Evolutionary conservation across 2,888 invertebrate genomes (phyloP), one percentile per base, ranked within the genome.

Genomic region (Cataglyphis rosenhaueri): DNA sequence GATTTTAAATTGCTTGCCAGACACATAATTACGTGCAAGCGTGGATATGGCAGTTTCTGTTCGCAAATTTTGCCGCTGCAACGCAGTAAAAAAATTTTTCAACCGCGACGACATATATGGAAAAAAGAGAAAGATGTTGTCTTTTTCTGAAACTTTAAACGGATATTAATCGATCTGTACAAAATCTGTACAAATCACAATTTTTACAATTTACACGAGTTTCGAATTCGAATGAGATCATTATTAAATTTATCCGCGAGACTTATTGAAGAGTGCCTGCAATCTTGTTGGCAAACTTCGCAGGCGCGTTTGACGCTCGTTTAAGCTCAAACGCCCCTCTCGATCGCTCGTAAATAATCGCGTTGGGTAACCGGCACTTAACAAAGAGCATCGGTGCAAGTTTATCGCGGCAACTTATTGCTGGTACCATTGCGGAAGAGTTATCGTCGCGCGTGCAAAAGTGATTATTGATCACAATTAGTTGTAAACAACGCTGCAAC

Each of bases 301-400:
- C 52, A 74, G 66, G 78, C 82, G 70, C 78, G 59, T 70, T 79
- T 70, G 59, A 70, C 44, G 70, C 59, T 79, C 12, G 59, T 61
- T 79, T 70, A 79, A 79, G 48, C 68, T 78, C 78, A 68, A 32
- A 21, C 78, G 78, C 78, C 70, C 59, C 70, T 79, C 35, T 70
- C 70, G 78, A 79, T 68, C 68, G 78, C 59, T 79, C 78, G 78
- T 78, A 68, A 79, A 70, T 79, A 79, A 79, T 79, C 70, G 70
- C 59, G 76, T 76, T 29, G 66, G 52, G 29, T 66, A 76, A 76
- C 41, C 29, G 55, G 66, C 57, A 78, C 78, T 78, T 61, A 38
- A 59, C 70, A 35, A 70, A 61, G 70, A 79, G 78, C 70, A 59
- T 61, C 59, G 78, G 25, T 41, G 59, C 59, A 70, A 12, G 44